A percentile compares a stretch with the other conserved stretches of the same genome.
Conservation (phyloP, 1,140 invertebrate species). For the Sminthurides bifidus region DNA sequence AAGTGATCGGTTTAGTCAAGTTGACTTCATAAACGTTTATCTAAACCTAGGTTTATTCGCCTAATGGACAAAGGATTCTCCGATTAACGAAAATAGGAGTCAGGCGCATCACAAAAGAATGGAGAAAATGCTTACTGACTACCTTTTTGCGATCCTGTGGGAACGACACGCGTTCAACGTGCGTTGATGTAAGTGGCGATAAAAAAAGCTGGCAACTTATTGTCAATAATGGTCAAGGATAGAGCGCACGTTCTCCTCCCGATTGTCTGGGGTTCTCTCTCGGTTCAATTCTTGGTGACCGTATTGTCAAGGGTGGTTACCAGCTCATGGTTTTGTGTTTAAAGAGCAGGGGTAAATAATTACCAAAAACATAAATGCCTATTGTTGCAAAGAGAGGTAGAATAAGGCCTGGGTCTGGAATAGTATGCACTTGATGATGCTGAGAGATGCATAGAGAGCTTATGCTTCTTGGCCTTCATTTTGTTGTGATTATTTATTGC, state of each 20-base stretch:
- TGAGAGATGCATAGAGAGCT: neutral
- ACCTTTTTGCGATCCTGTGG: slow-evolving; percentile 11
- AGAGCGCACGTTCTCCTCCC: too few species aligned
- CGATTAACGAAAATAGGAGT: neutral
- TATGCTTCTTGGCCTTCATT: neutral
- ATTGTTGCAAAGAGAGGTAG: neutral
- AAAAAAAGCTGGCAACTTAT: slow-evolving; percentile 4
- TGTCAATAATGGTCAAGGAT: neutral
- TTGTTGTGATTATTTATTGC: neutral
- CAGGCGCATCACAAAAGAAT: neutral
- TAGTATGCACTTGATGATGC: neutral
- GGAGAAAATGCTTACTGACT: neutral
- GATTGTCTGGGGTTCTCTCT: neutral
- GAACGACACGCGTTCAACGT: slow-evolving; percentile 14
- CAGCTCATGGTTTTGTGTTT: too few species aligned
- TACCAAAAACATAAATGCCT: neutral
- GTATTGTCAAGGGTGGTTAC: too few species aligned
- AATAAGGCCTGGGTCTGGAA: too few species aligned
- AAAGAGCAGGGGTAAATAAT: slow-evolving; percentile 3
- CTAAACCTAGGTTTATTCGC: neutral
- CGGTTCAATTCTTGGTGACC: neutral
- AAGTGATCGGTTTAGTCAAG: too few species aligned
- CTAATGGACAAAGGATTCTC: neutral
- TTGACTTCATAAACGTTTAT: neutral
- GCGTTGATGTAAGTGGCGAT: slow-evolving; percentile 6